These are phyloP conservation scores for Elaphurus davidianus DNA, from an alignment of 2,113 vertebrate genomes.

Conservation along the genomic window DNA sequence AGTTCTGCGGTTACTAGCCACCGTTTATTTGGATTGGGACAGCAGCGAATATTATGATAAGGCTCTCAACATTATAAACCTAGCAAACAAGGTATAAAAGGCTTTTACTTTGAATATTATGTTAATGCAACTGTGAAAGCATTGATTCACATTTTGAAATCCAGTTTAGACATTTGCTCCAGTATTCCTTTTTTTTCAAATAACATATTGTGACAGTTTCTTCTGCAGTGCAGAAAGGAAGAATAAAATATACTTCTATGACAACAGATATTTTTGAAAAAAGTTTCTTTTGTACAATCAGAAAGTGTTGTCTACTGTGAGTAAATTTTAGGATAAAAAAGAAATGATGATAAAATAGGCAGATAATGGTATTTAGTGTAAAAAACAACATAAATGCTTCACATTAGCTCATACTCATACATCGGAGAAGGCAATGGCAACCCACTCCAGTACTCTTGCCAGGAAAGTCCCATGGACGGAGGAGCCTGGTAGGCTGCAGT, in stretches of 20 bases:
- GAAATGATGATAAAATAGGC: slow-evolving; percentile 1
- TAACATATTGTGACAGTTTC: not conserved
- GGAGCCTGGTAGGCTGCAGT: too few relatives aligned
- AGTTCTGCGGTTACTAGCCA: slow-evolving; percentile 89
- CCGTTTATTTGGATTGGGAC: slow-evolving; percentile 90
- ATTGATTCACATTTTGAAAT: slow-evolving; percentile 52
- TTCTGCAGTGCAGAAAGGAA: not conserved
- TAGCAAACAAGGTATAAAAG: slow-evolving; percentile 91
- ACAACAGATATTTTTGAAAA: not conserved
- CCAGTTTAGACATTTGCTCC: slow-evolving; percentile 1
- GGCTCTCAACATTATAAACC: slow-evolving; percentile 84
- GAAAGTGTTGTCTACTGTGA: not conserved
- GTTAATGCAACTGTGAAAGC: slow-evolving; percentile 13
- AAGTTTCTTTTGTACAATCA: not conserved
- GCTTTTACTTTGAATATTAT: slow-evolving; percentile 22
- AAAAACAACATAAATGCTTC: not conserved
- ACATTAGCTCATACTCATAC: not conserved
- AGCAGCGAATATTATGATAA: slow-evolving; percentile 84
- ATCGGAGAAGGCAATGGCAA: too few relatives aligned
- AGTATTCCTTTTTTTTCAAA: not conserved
- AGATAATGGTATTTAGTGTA: not conserved
- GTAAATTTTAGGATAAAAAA: slow-evolving; percentile 15
- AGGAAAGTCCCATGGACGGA: too few relatives aligned
- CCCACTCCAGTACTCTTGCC: too few relatives aligned
- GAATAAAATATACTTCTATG: not conserved